Evolutionary conservation across 1,140 invertebrate genomes (phyloP), one percentile per base, ranked within the genome.

Genomic region (Pseudomyrmex pallidus): DNA sequence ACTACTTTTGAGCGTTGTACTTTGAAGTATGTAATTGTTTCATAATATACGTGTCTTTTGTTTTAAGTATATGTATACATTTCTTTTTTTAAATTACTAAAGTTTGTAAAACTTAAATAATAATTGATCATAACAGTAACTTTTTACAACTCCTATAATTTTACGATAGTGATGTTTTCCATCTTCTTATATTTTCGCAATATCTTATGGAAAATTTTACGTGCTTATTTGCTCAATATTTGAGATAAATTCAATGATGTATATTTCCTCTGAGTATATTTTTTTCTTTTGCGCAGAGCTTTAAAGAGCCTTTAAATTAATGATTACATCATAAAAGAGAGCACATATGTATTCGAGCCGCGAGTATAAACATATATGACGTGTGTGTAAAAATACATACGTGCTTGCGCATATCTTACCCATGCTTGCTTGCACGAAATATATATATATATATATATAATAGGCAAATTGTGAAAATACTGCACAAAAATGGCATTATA

Each of bases 261-360:
- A 15, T 48, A 15, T 3, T 17, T 10, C 2, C 17, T 54, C 62
- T 35, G 35, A 35, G 35, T 35, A 35, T 35, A 48, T 52, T 35
- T 68, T 59, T 52, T 35, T 68, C 22, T n/a, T 44, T 50, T 12
- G 61, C 15, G 13, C 12, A n/a, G 22, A 63, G 15, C 13, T 72
- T 52, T 82, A n/a, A 56, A 68, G 15, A 64, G 44, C 61, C 35
- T 73, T 87, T 85, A 87, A 89, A 57, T 44, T 15, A 66, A 7
- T 89, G 85, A 50, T 88, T 85, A 68, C 86, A 70, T 87, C 68
- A 83, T 52, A 48, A 20, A 2, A 61, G 72, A 56, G 73, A 64
- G 46, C 54, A 67, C 5, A 35, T 35, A 35, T 7, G 5, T 35
- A 35, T 35, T 50, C 17, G 44, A 35, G 20, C 48, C 48, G 44